Evolutionary conservation across 2,113 vertebrate genomes (phyloP).

Genomic region (Sisor rabdophorus): DNA sequence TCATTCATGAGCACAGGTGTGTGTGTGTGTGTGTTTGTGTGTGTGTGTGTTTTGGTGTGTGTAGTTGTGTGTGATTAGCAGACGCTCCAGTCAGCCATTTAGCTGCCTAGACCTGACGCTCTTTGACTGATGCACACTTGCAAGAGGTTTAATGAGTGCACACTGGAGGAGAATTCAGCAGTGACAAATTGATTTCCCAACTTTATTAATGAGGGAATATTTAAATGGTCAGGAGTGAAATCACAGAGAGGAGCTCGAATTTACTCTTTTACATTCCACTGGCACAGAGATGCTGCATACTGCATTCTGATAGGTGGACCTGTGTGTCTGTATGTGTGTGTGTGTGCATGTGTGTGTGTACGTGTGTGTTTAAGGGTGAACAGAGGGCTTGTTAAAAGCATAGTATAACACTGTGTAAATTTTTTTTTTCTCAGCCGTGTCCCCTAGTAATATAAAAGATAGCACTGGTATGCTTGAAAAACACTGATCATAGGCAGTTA

Average conservation of each 20-base stretch:
- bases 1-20: slow-evolving; percentile 58
- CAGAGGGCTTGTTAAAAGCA: slow-evolving; percentile 41
- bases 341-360: slow-evolving; percentile 2
- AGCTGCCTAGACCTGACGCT: slow-evolving; percentile 58
- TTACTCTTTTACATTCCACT: not conserved
- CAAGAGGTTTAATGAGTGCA: slow-evolving; percentile 64
- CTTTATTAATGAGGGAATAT: slow-evolving; percentile 64
- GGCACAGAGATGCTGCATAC: not conserved
- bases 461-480: slow-evolving; percentile 7
- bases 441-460: slow-evolving; percentile 27
- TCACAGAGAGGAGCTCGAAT: slow-evolving; percentile 1
- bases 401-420: slow-evolving; percentile 24
- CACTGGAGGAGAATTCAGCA: slow-evolving; percentile 52
- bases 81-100: slow-evolving; percentile 56
- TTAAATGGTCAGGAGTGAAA: slow-evolving; percentile 59
- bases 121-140: slow-evolving; percentile 64
- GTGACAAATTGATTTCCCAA: slow-evolving; percentile 64
- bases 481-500: not conserved
- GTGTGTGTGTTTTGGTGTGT: slow-evolving; percentile 22
- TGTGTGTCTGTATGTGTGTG: not conserved
- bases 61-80: slow-evolving; percentile 49
- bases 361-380: slow-evolving; percentile 17
- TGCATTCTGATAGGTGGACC: slow-evolving; percentile 1
- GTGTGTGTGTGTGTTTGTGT: slow-evolving; percentile 51
- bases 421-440: slow-evolving; percentile 12